Percentiles rank a stretch among this genome's conserved stretches.
Evolutionary conservation across 2,888 invertebrate species (phyloP).

Genomic region (Agrotis exclamationis): DNA sequence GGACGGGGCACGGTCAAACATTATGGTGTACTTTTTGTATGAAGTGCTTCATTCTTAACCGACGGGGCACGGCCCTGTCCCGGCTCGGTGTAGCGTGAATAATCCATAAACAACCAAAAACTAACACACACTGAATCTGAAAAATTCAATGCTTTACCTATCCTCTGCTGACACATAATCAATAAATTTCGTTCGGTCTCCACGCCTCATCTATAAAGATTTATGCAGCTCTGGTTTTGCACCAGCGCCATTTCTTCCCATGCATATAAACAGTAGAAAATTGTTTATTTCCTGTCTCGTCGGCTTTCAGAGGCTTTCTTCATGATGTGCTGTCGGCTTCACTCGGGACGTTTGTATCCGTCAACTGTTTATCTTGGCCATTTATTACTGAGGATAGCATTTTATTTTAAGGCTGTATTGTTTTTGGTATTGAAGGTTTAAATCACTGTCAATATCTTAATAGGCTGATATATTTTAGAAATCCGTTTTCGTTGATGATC

Average conservation of each 20-base stretch:
- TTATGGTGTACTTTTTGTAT: no score
- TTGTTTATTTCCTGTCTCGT: slow-evolving; percentile 67
- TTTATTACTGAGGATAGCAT: slow-evolving; percentile 30
- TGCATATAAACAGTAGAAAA: slow-evolving; percentile 63
- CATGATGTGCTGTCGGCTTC: slow-evolving; percentile 17
- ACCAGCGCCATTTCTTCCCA: slow-evolving; percentile 59
- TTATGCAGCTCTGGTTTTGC: slow-evolving; percentile 73
- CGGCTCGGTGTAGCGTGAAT: no score
- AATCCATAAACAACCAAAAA: slow-evolving; percentile 17
- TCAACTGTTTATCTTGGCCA: slow-evolving; percentile 40
- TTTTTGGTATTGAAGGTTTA: background rate
- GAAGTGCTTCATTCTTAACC: no score
- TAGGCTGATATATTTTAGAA: background rate
- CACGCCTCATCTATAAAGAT: slow-evolving; percentile 77
- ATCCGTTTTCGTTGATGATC: background rate
- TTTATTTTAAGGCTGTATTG: slow-evolving; percentile 3
- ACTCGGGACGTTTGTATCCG: slow-evolving; percentile 28
- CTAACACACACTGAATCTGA: slow-evolving; percentile 4
- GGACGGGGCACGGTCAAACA: no score
- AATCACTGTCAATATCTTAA: background rate
- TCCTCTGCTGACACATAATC: slow-evolving; percentile 51
- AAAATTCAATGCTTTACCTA: slow-evolving; percentile 55
- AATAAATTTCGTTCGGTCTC: slow-evolving; percentile 52
- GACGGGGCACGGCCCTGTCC: no score
- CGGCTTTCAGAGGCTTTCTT: slow-evolving; percentile 55